A percentile compares a stretch with the other conserved stretches of the same genome.
Conservation (phyloP, 2,113 vertebrate genomes). For the Chionomys nivalis region DNA sequence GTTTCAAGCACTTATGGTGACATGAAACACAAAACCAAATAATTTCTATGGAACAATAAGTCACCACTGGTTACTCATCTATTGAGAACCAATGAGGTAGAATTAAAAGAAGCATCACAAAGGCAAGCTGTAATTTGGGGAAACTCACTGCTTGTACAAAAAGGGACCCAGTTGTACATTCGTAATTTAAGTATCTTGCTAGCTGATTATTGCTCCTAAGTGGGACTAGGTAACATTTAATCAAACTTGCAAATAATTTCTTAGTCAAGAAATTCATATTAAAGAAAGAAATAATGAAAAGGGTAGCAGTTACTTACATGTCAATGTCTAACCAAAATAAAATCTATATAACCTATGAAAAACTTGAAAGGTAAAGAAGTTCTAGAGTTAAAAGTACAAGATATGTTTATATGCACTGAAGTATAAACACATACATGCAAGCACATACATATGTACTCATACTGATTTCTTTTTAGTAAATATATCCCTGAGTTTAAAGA, state of each 20-base stretch:
- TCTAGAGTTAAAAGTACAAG: background rate
- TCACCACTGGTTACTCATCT: background rate
- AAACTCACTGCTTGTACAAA: background rate
- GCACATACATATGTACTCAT: background rate
- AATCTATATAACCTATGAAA: background rate
- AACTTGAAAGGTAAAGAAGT: background rate
- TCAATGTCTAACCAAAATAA: background rate
- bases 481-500: background rate
- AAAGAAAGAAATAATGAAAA: background rate
- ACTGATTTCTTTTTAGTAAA: background rate
- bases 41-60: background rate
- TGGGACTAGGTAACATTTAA: background rate
- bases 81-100: background rate
- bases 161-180: background rate
- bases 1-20: background rate
- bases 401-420: background rate
- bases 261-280: background rate
- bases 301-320: background rate
- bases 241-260: background rate
- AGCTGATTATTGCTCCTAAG: background rate
- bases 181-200: background rate
- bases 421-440: background rate
- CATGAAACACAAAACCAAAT: background rate
- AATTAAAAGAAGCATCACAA: background rate
- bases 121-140: background rate